Percentiles rank a stretch among this genome's conserved stretches.
Evolutionary conservation across 2,888 invertebrate species (phyloP).

Genomic region (Myathropa florea): DNA sequence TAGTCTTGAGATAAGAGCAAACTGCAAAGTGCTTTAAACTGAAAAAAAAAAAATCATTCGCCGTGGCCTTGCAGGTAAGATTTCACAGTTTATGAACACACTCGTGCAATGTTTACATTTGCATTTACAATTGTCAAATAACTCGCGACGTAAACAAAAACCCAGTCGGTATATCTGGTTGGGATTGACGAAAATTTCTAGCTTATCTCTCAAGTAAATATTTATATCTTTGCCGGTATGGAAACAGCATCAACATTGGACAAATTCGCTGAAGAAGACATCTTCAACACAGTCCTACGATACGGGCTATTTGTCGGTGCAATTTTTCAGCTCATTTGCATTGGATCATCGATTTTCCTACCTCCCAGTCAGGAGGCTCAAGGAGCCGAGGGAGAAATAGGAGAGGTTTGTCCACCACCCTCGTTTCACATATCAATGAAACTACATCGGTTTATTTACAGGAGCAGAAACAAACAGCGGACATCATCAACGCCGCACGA

Average conservation of each 20-base stretch:
- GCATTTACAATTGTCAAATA: background rate
- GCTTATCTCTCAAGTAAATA: background rate
- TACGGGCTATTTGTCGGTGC: slow-evolving; percentile 93
- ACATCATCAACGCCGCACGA: slow-evolving; percentile 73
- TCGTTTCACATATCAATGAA: slow-evolving; percentile 23
- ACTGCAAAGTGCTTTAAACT: background rate
- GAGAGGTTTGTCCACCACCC: slow-evolving; percentile 64
- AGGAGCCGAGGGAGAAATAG: slow-evolving; percentile 72
- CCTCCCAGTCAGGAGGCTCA: slow-evolving; percentile 81
- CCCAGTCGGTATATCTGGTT: background rate
- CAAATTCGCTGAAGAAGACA: slow-evolving; percentile 83
- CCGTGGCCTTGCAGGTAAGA: background rate
- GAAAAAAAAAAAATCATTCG: background rate
- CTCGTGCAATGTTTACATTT: background rate
- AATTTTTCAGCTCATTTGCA: slow-evolving; percentile 91
- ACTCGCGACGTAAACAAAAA: background rate
- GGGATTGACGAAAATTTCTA: background rate
- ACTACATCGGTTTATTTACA: slow-evolving; percentile 16
- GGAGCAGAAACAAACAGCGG: slow-evolving; percentile 72
- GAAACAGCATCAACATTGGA: slow-evolving; percentile 73
- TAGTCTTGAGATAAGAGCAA: background rate
- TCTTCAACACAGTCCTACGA: slow-evolving; percentile 87
- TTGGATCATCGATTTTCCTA: slow-evolving; percentile 90
- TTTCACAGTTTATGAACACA: background rate
- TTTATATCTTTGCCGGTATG: slow-evolving; percentile 9